Conservation (phyloP, 2,797 vertebrate genomes). For the Oreochromis grahami region DNA sequence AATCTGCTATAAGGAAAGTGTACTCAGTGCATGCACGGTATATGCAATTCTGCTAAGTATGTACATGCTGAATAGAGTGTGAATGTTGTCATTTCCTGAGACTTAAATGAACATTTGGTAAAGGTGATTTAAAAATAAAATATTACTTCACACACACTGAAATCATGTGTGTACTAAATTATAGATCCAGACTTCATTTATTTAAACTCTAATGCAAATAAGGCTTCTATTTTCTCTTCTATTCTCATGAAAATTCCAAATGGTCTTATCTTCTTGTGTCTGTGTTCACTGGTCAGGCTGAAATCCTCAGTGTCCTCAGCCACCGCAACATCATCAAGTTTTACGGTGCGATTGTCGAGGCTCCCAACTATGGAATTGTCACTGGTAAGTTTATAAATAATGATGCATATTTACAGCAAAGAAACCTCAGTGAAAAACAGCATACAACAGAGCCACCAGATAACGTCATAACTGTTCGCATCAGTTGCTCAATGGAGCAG, state of each 20-base stretch:
- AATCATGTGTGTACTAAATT: background rate
- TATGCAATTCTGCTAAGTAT: background rate
- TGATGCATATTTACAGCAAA: background rate
- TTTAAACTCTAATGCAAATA: background rate
- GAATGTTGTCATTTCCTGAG: background rate
- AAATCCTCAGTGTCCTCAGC: conserved; percentile 97
- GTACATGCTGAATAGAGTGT: background rate
- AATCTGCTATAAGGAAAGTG: background rate
- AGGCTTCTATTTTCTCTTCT: background rate
- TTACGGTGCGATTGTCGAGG: conserved; percentile 91
- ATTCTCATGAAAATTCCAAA: background rate
- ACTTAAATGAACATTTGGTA: fast-evolving
- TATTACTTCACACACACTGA: background rate
- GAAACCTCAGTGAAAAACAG: background rate
- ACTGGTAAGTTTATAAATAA: conserved; percentile 81
- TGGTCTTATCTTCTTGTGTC: background rate
- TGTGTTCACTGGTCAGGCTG: conserved; percentile 78
- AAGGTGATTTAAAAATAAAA: background rate
- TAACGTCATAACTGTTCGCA: background rate
- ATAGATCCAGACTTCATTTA: background rate
- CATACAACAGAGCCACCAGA: background rate
- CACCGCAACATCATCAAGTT: conserved; percentile 99
- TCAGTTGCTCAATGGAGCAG: conserved; percentile 21
- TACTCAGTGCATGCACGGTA: background rate
- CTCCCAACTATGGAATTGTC: conserved; percentile 97